Conservation (phyloP, 1,140 invertebrate genomes). For the Semibalanus balanoides region DNA sequence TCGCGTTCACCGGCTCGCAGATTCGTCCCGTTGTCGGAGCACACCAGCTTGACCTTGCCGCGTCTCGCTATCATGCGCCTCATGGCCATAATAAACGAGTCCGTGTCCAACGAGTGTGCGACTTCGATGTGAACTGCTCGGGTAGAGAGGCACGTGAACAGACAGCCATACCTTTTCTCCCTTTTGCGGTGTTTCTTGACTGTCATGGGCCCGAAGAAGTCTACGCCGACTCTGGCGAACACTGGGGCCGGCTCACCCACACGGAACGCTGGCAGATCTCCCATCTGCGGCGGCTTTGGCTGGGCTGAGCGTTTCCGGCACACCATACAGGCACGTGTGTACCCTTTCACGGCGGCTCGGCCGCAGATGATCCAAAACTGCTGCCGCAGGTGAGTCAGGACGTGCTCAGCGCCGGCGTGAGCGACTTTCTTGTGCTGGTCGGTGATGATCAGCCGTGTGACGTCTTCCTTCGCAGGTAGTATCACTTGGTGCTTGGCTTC, state of each 20-base stretch:
- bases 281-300: constrained; percentile 5
- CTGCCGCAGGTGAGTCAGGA: background rate
- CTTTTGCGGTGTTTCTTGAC: background rate
- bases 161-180: constrained; percentile 7
- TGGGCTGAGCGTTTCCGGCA: background rate
- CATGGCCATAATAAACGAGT: constrained; percentile 9
- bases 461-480: background rate
- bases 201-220: constrained; percentile 1
- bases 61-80: constrained; percentile 4
- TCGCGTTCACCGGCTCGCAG: background rate
- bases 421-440: background rate
- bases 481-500: background rate
- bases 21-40: constrained; percentile 5
- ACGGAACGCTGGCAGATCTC: background rate
- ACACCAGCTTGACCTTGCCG: background rate
- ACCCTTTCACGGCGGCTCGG: background rate
- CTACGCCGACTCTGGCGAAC: background rate
- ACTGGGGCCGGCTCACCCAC: background rate
- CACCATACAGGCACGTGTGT: background rate
- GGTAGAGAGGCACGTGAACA: constrained; percentile 19
- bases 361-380: background rate
- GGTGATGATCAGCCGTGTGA: background rate
- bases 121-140: constrained; percentile 18
- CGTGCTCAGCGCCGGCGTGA: background rate
- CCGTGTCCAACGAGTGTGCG: constrained; percentile 9